Percentiles rank a stretch among this genome's conserved stretches.
Conservation (phyloP, 1,140 invertebrate genomes). For the Drosophila auraria region DNA sequence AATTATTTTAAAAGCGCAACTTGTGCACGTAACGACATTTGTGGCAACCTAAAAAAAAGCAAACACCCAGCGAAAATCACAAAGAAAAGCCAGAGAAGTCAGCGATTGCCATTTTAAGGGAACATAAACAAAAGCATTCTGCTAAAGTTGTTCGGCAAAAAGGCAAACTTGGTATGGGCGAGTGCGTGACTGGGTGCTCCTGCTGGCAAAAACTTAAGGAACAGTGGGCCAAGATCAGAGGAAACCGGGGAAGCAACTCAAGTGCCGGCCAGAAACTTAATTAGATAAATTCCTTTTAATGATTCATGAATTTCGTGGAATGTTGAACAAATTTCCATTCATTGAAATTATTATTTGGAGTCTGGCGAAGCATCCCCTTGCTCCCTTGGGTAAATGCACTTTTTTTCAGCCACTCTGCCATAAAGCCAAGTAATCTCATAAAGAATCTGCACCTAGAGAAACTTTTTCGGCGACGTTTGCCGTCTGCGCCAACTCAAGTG, state of each 20-base stretch:
- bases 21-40: conserved; percentile 82
- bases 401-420: conserved; percentile 9
- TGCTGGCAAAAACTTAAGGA: conserved; percentile 9
- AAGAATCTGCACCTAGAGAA: conserved; percentile 66
- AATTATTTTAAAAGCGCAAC: conserved; percentile 83
- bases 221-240: conserved; percentile 29
- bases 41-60: conserved; percentile 47
- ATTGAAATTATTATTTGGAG: conserved; percentile 29
- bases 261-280: conserved; percentile 17
- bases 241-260: neutral
- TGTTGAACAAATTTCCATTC: conserved; percentile 28
- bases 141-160: conserved; percentile 45
- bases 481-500: conserved; percentile 61
- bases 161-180: conserved; percentile 26
- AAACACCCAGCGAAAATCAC: neutral
- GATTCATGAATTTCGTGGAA: conserved; percentile 40
- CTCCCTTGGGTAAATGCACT: conserved; percentile 4
- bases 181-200: conserved; percentile 29
- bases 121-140: conserved; percentile 73
- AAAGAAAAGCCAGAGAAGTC: conserved; percentile 51
- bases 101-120: conserved; percentile 76
- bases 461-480: conserved; percentile 75
- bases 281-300: conserved; percentile 46
- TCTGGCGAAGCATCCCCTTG: no score
- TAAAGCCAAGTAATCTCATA: conserved; percentile 51